These are phyloP conservation scores for Cephalopachus bancanus DNA, from an alignment of 2,797 vertebrate genomes.

Conservation along the genomic window DNA sequence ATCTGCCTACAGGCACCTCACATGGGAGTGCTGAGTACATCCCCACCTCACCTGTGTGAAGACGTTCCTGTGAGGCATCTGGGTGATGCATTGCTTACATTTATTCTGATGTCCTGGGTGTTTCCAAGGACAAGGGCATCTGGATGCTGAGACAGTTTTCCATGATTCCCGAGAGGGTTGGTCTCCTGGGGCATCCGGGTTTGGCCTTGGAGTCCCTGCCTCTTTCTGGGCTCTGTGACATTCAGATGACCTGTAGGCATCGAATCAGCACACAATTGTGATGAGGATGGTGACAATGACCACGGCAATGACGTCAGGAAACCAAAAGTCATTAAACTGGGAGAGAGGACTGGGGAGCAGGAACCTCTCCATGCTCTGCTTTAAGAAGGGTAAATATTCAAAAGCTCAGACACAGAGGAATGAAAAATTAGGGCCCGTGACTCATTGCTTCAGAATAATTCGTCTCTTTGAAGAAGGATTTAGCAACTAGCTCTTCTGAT, in stretches of 20 bases:
- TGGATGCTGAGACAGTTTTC: background rate
- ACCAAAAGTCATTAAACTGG: background rate
- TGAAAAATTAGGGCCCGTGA: background rate
- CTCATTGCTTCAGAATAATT: constrained; percentile 1
- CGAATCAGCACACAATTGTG: background rate
- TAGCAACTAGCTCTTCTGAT: background rate
- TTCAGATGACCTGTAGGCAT: background rate
- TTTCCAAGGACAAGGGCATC: background rate
- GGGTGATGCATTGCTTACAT: background rate
- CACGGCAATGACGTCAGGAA: background rate
- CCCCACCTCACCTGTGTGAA: background rate
- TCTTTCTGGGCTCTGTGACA: background rate
- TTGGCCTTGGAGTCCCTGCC: background rate
- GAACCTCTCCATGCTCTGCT: background rate
- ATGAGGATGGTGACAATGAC: background rate
- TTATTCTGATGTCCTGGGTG: background rate
- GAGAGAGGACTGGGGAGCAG: background rate
- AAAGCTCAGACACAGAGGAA: background rate
- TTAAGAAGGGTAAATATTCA: background rate
- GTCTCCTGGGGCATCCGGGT: background rate
- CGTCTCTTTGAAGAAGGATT: constrained; percentile 7
- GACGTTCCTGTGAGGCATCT: background rate
- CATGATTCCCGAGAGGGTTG: background rate
- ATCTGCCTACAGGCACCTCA: background rate
- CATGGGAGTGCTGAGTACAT: background rate